Base-by-base conservation (phyloP, 2,113 vertebrate genomes). In the Chamaea fasciata region DNA sequence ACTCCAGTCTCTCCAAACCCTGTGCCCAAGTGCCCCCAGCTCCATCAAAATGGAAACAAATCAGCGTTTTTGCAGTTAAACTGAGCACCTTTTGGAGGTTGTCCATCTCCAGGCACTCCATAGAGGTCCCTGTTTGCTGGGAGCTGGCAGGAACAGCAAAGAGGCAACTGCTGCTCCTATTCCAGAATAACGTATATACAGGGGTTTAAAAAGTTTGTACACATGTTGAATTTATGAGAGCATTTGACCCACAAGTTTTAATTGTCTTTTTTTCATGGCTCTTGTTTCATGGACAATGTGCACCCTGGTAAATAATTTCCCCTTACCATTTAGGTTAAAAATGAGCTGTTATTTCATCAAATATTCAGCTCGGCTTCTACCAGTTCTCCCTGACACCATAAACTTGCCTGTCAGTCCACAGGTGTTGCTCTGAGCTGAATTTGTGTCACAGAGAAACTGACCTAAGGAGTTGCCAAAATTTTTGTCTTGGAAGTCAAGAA, bases 71-170 rank as follows among this genome's bases (percentile, higher is more conserved):
- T n/a, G 18, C 52, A 35, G 28, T 39, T 21, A 26, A 55, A 42
- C 6, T 2, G 3, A 6, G 4, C 5, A 0, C 17, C 4, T 10
- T 20, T 22, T 3, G 7, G 22, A 33, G 13, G 6, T 62, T 33
- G 16, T 50, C 46, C 46, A 41, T 50, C 35, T 77, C 74, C 74
- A 62, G 13, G 46, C 33, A 11, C 35, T 9, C n/a, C 26, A 11
- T 23, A 47, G 26, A 70, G 11, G 11, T 16, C 4, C 26, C 10
- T 15, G 0, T 20, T 27, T 41, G 17, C 33, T 65, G 28, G 13
- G 49, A 60, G 20, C 17, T 28, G 15, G 13, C 21, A 47, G 24
- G 18, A 57, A 4, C 10, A 60, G 30, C 37, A 52, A 49, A 71
- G 37, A 11, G 1, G 9, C 15, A 12, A 30, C 46, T n/a, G 41